Base-by-base conservation (phyloP, 1,140 invertebrate genomes). In the Trichogramma pretiosum region DNA sequence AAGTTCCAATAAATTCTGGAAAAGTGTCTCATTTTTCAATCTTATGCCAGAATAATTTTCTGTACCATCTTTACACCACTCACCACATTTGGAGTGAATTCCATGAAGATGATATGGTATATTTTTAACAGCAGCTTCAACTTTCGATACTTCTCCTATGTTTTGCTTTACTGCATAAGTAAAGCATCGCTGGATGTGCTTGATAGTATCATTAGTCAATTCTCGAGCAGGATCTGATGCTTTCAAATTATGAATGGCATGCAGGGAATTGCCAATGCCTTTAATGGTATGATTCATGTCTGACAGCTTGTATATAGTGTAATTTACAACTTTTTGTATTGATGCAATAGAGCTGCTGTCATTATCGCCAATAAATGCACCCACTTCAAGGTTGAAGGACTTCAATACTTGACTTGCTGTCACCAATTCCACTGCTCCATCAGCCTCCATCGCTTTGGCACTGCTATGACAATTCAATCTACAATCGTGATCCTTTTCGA, bases 401-500 rank as follows among this genome's bases (percentile, higher is more conserved):
- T 28, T 38, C 14, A 46, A 23, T 5, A 50, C 32, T 35, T 22
- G 24, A 44, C 35, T 50, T 3, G 43, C 16, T 17, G 19, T 44
- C 9, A 44, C 23, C 14, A 50, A 22, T 37, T 22, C 2, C 9
- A 44, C 23, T n/a, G 41, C 45, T 24, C 30, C 45, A 17, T 23
- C 17, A n/a, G 41, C 22, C 21, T 50, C 41, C 40, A 50, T 50
- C 8, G 40, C 37, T 22, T 48, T 48, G 7, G 39, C 46, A 24
- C 37, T 44, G 17, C 48, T 34, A 18, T 38, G 16, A 38, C 22
- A 50, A 38, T 50, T 50, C 33, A 30, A 28, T 38, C 34, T 38
- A 24, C 48, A 50, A 32, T 44, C 41, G 19, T 50, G 48, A 11
- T 26, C 28, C 14, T 43, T 33, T 16, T 49, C 16, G 9, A 13